Evolutionary conservation across 2,797 vertebrate genomes (phyloP).

Genomic region (Miichthys miiuy): DNA sequence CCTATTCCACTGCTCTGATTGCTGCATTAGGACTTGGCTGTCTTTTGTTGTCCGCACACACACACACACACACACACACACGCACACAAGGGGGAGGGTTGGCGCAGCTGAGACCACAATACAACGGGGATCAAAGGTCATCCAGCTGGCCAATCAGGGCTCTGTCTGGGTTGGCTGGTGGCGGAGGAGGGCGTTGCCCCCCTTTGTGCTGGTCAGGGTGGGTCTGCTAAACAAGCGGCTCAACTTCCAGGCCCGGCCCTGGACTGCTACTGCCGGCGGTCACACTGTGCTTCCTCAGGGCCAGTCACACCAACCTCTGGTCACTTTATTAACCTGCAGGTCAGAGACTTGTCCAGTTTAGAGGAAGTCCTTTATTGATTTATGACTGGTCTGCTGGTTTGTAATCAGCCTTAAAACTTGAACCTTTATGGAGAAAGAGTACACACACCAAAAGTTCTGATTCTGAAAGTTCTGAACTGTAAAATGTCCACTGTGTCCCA

Average conservation of each 20-base stretch:
- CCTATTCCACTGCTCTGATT: slow-evolving; percentile 65
- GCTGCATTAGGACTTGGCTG: slow-evolving; percentile 70
- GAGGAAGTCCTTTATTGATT: slow-evolving; percentile 20
- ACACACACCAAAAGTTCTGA: not conserved
- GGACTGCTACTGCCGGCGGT: slow-evolving; percentile 38
- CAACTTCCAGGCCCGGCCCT: slow-evolving; percentile 63
- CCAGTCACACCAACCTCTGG: slow-evolving; percentile 11
- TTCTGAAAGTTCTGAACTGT: not conserved
- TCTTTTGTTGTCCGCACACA: slow-evolving; percentile 73
- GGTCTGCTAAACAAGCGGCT: slow-evolving; percentile 79
- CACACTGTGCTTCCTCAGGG: slow-evolving; percentile 41
- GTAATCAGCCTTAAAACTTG: not conserved
- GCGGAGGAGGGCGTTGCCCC: slow-evolving; percentile 68
- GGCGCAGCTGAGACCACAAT: slow-evolving; percentile 82
- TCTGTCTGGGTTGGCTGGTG: slow-evolving; percentile 62
- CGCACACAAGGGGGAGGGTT: slow-evolving; percentile 55
- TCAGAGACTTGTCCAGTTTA: slow-evolving; percentile 11
- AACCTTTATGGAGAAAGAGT: not conserved
- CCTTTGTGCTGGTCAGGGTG: slow-evolving; percentile 82
- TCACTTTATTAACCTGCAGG: slow-evolving; percentile 6
- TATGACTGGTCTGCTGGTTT: not conserved
- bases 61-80: slow-evolving; percentile 25
- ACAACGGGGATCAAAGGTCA: slow-evolving; percentile 80
- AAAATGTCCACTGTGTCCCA: not conserved
- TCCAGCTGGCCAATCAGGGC: slow-evolving; percentile 78